Conservation (phyloP, 2,888 invertebrate genomes). For the Dolichopus griseipennis region DNA sequence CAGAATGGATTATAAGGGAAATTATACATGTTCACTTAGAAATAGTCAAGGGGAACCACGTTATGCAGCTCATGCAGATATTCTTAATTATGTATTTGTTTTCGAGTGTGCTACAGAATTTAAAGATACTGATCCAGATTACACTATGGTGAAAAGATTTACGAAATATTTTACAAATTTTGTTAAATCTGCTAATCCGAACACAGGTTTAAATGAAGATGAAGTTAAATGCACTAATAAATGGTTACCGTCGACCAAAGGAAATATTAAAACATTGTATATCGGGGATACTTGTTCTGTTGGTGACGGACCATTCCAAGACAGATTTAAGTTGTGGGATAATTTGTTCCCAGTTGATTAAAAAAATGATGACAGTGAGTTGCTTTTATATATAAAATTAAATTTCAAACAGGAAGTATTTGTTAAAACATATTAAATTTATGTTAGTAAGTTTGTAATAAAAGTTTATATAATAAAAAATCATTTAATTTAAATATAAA, state of each 20-base stretch:
- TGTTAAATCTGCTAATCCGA: constrained; percentile 27
- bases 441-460: too few relatives aligned
- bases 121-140: constrained; percentile 33
- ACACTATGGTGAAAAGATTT: constrained; percentile 39
- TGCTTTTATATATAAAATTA: too few relatives aligned
- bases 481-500: too few relatives aligned
- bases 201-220: background rate
- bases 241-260: constrained; percentile 17
- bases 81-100: constrained; percentile 32
- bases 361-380: too few relatives aligned
- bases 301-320: constrained; percentile 18
- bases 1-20: constrained; percentile 51
- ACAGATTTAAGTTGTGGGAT: constrained; percentile 23
- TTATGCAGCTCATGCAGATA: constrained; percentile 32
- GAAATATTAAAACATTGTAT: constrained; percentile 20
- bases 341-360: constrained; percentile 19
- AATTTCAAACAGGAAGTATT: too few relatives aligned
- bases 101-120: constrained; percentile 30
- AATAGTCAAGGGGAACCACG: constrained; percentile 39
- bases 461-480: too few relatives aligned
- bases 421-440: too few relatives aligned
- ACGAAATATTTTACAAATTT: constrained; percentile 41
- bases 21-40: constrained; percentile 44
- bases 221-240: background rate
- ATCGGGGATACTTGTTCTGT: constrained; percentile 18